phyloP scores from a whole-genome alignment of 2,888 invertebrate species.

The Sminthurides aquaticus region DNA sequence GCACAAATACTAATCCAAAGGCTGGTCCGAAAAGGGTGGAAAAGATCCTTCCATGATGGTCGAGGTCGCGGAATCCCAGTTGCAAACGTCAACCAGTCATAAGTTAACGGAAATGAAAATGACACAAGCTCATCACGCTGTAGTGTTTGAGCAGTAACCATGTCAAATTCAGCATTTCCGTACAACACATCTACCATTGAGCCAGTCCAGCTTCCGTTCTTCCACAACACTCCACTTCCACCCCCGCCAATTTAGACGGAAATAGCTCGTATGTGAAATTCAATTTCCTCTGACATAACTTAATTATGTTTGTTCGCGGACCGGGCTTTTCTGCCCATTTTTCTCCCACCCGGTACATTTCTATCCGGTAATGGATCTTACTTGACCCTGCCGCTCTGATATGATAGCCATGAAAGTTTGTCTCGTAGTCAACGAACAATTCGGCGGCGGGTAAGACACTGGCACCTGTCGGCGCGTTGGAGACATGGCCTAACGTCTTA shows the following conservation, averaged over 20 bases:
- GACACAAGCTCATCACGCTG: slow-evolving; percentile 25
- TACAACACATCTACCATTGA: slow-evolving; percentile 31
- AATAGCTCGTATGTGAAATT: slow-evolving; percentile 31
- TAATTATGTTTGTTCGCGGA: slow-evolving; percentile 26
- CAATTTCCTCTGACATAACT: slow-evolving; percentile 21
- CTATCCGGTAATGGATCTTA: slow-evolving; percentile 17
- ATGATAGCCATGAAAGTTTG: slow-evolving; percentile 22
- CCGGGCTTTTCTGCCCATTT: slow-evolving; percentile 29
- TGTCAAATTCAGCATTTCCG: slow-evolving; percentile 29
- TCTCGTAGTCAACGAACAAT: slow-evolving; percentile 20
- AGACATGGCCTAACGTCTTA: neutral
- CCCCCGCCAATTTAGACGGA: slow-evolving; percentile 35
- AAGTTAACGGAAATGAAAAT: slow-evolving; percentile 29
- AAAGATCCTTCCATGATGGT: slow-evolving; percentile 31
- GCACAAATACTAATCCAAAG: slow-evolving; percentile 25
- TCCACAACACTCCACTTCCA: slow-evolving; percentile 24
- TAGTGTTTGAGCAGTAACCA: slow-evolving; percentile 29
- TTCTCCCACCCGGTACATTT: slow-evolving; percentile 12
- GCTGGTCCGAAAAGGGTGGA: slow-evolving; percentile 24
- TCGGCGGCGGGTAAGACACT: neutral
- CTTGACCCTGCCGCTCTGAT: slow-evolving; percentile 17
- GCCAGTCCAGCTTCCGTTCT: slow-evolving; percentile 31
- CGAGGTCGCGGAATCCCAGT: slow-evolving; percentile 26
- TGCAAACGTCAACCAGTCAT: slow-evolving; percentile 35
- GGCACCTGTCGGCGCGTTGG: neutral